Percentiles rank a stretch among this genome's conserved stretches.
Evolutionary conservation across 2,113 vertebrate genomes (phyloP).

Genomic region (Periophthalmodon schlosseri): DNA sequence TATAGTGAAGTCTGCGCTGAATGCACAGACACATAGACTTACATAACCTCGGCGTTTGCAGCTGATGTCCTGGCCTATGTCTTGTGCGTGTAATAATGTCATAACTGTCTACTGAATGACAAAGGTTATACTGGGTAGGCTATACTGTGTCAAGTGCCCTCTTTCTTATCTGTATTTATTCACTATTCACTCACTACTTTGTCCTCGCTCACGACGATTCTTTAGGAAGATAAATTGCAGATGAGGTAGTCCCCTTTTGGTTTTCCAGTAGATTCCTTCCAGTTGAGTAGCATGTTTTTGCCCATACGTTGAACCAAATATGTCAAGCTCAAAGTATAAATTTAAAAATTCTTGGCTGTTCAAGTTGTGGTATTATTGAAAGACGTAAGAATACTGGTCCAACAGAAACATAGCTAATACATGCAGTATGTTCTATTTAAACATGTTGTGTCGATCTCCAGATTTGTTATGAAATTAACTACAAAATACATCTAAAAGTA

Average conservation of each 20-base stretch:
- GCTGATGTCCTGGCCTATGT: conserved; percentile 65
- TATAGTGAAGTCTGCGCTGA: conserved; percentile 37
- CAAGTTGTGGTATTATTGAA: background rate
- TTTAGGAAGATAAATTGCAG: background rate
- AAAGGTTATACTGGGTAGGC: conserved; percentile 70
- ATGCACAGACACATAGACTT: conserved; percentile 62
- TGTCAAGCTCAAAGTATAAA: conserved; percentile 3
- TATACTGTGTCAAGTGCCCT: conserved; percentile 46
- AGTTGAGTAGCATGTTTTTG: conserved; percentile 3
- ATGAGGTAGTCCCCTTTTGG: background rate
- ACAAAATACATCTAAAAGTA: too few relatives aligned
- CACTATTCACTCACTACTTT: conserved; percentile 12
- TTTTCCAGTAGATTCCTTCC: conserved; percentile 7
- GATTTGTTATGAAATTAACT: too few relatives aligned
- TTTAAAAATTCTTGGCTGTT: conserved; percentile 8
- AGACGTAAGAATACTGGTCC: too few relatives aligned
- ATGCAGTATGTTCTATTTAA: too few relatives aligned
- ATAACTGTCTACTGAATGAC: conserved; percentile 56
- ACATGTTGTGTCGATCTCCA: too few relatives aligned
- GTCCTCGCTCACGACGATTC: background rate
- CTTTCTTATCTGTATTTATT: conserved; percentile 20
- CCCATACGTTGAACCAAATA: conserved; percentile 1
- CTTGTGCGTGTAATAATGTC: conserved; percentile 67
- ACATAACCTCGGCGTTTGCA: conserved; percentile 67
- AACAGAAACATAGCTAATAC: conserved; percentile 2